Conservation (phyloP, 2,113 vertebrate species). For the Ceyx melanurus region DNA sequence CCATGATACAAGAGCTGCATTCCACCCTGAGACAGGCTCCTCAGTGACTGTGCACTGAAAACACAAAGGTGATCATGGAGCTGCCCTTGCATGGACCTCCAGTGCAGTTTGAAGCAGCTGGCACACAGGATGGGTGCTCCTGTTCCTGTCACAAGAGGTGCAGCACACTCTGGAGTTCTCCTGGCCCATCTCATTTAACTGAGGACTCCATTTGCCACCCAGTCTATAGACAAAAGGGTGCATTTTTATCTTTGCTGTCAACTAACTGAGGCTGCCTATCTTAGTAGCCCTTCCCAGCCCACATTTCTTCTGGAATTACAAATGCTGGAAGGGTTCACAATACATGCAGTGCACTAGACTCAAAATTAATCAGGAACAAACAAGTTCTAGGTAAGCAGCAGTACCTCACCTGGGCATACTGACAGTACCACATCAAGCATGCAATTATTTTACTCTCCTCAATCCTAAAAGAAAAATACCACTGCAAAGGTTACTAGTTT, state of each 20-base stretch:
- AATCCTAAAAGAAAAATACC: slow-evolving; percentile 12
- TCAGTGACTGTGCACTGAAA: background rate
- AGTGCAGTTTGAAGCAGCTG: background rate
- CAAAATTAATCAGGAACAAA: background rate
- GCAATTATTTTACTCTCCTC: background rate
- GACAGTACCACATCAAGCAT: slow-evolving; percentile 6
- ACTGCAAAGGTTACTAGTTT: background rate
- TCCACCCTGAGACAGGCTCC: background rate
- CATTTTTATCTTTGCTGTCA: background rate
- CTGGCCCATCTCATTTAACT: background rate
- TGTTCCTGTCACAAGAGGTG: background rate
- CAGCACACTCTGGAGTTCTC: background rate
- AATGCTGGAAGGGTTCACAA: background rate
- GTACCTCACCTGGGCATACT: background rate
- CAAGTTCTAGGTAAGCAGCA: background rate
- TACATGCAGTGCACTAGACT: background rate
- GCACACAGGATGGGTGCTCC: background rate
- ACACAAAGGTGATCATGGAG: background rate
- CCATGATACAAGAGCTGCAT: rapidly evolving
- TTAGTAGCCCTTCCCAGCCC: background rate
- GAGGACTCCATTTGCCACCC: background rate
- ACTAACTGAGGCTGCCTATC: background rate
- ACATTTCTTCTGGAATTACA: background rate
- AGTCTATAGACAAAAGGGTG: background rate
- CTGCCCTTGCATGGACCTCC: background rate